Conservation (phyloP, 2,113 vertebrate genomes). For the Thinocorus orbignyianus region DNA sequence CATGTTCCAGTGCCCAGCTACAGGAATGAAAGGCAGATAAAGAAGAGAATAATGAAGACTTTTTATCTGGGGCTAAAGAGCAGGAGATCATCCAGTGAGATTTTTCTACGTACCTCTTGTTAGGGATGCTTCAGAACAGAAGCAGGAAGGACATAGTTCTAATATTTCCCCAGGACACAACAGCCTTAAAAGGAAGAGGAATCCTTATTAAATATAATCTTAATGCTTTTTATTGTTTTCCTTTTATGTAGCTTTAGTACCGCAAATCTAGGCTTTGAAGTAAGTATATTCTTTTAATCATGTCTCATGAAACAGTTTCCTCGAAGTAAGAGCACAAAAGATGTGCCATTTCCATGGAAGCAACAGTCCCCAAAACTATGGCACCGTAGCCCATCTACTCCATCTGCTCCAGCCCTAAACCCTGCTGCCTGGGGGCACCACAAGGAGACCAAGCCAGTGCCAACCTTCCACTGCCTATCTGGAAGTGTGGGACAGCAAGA, state of each 20-base stretch:
- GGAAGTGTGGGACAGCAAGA: background rate
- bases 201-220: background rate
- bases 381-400: background rate
- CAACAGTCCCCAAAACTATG: background rate
- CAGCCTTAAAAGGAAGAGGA: background rate
- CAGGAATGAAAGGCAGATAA: background rate
- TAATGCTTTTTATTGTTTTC: background rate
- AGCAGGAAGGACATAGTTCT: background rate
- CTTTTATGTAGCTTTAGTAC: background rate
- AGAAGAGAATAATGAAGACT: background rate
- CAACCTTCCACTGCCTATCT: background rate
- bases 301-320: background rate
- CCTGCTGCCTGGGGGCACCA: background rate
- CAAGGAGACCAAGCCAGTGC: rapidly evolving
- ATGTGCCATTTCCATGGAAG: background rate
- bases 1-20: background rate
- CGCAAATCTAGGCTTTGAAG: background rate
- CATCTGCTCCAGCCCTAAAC: background rate
- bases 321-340: background rate
- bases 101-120: rapidly evolving
- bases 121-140: background rate
- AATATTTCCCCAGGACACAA: background rate
- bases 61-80: background rate
- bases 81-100: background rate
- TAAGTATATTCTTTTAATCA: background rate